Base-by-base conservation (phyloP, 2,888 invertebrate genomes). In the Scaeva pyrastri region DNA sequence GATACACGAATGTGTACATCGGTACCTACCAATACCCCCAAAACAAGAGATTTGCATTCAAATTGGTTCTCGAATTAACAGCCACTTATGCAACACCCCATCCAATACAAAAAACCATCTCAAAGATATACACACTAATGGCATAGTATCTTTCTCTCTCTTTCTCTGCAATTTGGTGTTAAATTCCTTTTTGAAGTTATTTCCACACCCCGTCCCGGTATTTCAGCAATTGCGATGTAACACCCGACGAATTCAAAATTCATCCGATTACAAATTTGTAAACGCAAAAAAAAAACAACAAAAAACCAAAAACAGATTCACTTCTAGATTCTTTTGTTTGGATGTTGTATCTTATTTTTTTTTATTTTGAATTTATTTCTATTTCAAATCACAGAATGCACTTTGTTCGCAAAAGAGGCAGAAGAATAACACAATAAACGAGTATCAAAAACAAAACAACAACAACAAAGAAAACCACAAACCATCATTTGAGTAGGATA, bases 351-450 rank as follows among this genome's bases (percentile, higher is more conserved):
- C 31, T 19, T 64, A 11, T 11, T 26, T 41, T 19, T 41, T 52
- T 50, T 50, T 41, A 8, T 10, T 36, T 36, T 23, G 41, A 11
- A 41, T 43, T 23, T 11, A 48, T 31, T 66, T 66, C 16, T 36
- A 36, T 68, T 48, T 52, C 68, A 39, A 58, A 50, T 50, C 76
- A 77, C 72, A 45, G 23, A 78, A 70, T 50, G 79, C 74, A 75
- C 64, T 60, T 73, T 72, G 45, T 52, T 70, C 70, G 52, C 11
- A 11, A n/a, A 52, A 16, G 31, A 66, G 11, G 48, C 70, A 56
- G 56, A 78, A 48, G 55, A 70, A 74, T 56, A 58, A 10, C 41
- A 58, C 16, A 43, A 26, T 21, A 31, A n/a, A 26, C 41, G 4
- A 68, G 43, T 12, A 60, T 56, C 45, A 11, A 66, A 39, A 48